Evolutionary conservation across 2,797 vertebrate genomes (phyloP).

Genomic region (Pitangus sulphuratus): DNA sequence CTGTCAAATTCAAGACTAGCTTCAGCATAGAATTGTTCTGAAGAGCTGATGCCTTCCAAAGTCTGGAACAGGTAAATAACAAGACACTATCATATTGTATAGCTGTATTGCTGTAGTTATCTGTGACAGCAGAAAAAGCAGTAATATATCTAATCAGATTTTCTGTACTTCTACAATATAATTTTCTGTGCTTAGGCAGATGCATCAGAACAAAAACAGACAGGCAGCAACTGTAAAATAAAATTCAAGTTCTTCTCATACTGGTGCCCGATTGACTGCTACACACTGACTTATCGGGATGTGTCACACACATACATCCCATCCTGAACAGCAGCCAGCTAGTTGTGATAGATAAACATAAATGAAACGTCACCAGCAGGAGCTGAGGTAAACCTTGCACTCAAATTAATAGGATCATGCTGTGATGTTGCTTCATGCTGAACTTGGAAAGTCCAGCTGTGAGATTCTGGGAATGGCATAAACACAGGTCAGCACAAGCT

Average conservation of each 20-base stretch:
- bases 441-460: background rate
- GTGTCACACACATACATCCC: background rate
- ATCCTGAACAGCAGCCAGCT: background rate
- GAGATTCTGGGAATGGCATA: background rate
- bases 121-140: background rate
- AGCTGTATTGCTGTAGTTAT: background rate
- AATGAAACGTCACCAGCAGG: background rate
- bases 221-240: background rate
- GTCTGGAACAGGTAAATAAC: background rate
- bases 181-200: conserved; percentile 7
- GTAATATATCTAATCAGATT: background rate
- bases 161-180: background rate
- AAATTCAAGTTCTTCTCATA: background rate
- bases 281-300: background rate
- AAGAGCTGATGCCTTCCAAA: background rate
- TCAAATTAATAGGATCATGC: background rate
- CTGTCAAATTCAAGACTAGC: background rate
- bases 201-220: conserved; percentile 8
- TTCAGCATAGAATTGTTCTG: background rate
- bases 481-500: background rate
- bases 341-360: background rate
- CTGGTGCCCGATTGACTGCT: background rate
- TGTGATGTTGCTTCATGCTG: background rate
- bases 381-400: background rate
- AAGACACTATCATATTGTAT: background rate